These are phyloP conservation scores for Xyrichtys novacula DNA, from an alignment of 2,797 vertebrate species.

Conservation along the genomic window DNA sequence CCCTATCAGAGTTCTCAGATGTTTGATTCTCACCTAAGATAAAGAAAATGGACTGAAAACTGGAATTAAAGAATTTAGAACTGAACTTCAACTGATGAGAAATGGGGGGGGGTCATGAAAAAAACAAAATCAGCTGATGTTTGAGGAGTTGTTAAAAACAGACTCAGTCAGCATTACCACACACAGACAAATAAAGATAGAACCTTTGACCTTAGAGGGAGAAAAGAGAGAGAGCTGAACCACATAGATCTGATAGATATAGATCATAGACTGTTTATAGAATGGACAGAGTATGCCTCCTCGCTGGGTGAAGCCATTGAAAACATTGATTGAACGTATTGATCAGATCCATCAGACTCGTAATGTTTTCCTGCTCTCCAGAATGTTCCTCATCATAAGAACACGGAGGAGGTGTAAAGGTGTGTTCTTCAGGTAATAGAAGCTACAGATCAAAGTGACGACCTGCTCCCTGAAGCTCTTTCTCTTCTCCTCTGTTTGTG, in stretches of 20 bases:
- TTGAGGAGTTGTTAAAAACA: constrained; percentile 19
- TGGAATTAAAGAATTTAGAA: too few species aligned
- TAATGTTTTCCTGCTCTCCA: neutral
- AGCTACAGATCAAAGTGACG: constrained; percentile 22
- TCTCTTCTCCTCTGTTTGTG: neutral
- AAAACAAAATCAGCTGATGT: constrained; percentile 10
- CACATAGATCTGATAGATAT: neutral
- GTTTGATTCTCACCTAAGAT: too few species aligned
- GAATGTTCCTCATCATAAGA: neutral
- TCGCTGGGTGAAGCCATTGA: too few species aligned
- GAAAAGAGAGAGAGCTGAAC: neutral
- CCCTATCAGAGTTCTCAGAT: too few species aligned
- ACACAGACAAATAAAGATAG: constrained; percentile 16
- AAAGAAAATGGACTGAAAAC: too few species aligned
- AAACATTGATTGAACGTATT: neutral
- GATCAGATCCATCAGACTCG: neutral
- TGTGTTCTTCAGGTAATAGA: neutral
- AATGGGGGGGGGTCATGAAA: neutral
- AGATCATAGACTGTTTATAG: neutral
- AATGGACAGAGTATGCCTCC: too few species aligned
- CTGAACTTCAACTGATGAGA: too few species aligned
- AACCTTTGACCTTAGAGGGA: neutral
- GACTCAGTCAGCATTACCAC: neutral
- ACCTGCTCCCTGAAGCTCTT: neutral
- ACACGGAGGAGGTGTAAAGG: neutral